Evolutionary conservation across 2,113 vertebrate species (phyloP).

Genomic region (Empidonax traillii): DNA sequence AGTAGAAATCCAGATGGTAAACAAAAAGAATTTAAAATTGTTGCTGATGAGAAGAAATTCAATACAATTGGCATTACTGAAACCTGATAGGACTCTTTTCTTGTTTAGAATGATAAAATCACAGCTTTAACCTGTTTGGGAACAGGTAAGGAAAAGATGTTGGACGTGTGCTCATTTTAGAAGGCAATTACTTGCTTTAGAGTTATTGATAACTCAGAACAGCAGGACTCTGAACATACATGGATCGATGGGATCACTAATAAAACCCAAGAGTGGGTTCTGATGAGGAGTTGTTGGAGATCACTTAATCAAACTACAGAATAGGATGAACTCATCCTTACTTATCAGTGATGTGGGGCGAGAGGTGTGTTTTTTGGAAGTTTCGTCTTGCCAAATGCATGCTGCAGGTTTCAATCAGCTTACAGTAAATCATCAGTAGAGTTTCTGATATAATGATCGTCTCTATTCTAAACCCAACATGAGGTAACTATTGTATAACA

Average conservation of each 20-base stretch:
- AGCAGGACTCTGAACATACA: background rate
- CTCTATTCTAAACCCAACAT: background rate
- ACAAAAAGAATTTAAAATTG: background rate
- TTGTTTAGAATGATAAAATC: background rate
- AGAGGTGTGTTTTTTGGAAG: background rate
- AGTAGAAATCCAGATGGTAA: background rate
- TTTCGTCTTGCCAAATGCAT: rapidly evolving
- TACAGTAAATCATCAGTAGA: background rate
- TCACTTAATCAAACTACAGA: background rate
- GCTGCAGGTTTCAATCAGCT: background rate
- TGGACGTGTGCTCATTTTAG: background rate
- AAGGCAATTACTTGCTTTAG: background rate
- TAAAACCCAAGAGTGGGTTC: background rate
- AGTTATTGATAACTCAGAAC: constrained; percentile 8
- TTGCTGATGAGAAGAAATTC: background rate
- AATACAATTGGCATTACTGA: background rate
- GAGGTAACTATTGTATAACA: background rate
- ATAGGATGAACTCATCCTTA: background rate
- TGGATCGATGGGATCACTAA: background rate
- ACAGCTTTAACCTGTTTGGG: background rate
- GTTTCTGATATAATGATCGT: background rate
- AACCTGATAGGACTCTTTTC: background rate
- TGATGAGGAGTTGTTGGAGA: background rate
- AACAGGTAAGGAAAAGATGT: background rate
- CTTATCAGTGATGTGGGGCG: background rate